These are phyloP conservation scores for Apis dorsata DNA, from an alignment of 1,140 invertebrate species.

Conservation along the genomic window DNA sequence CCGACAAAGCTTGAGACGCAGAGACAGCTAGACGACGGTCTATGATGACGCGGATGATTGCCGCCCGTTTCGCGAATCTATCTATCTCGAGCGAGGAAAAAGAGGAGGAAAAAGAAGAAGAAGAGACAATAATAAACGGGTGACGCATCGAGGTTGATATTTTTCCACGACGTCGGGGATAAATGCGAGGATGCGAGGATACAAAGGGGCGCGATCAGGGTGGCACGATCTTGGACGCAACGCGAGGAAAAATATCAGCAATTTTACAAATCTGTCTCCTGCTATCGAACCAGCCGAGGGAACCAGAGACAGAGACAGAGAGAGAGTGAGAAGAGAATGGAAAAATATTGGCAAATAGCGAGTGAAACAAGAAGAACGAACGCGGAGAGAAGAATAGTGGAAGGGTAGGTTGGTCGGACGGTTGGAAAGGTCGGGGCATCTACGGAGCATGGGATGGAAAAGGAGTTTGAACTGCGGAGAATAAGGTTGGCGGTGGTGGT, in stretches of 20 bases:
- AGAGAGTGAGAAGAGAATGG: conserved; percentile 32
- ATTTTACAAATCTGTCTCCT: conserved; percentile 65
- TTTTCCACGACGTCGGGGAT: background rate
- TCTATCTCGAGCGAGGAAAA: background rate
- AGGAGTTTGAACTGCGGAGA: conserved; percentile 66
- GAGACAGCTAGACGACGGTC: conserved; percentile 46
- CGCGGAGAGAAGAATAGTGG: conserved; percentile 39
- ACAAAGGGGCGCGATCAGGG: background rate
- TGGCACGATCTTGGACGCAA: conserved; percentile 46
- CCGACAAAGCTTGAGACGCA: background rate
- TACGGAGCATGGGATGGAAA: conserved; percentile 2
- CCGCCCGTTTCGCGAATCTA: background rate
- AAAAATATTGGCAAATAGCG: conserved; percentile 69
- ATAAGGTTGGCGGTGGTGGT: conserved; percentile 58
- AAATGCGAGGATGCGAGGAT: background rate
- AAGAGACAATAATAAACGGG: conserved; percentile 12
- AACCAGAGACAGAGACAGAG: background rate
- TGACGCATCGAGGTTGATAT: conserved; percentile 8
- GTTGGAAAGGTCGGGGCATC: conserved; percentile 56
- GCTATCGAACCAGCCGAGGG: background rate
- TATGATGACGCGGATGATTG: conserved; percentile 16
- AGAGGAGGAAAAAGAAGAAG: no score
- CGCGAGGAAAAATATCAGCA: conserved; percentile 64
- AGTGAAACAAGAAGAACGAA: conserved; percentile 61
- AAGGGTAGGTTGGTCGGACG: conserved; percentile 36